These are phyloP conservation scores for Ceyx melanurus DNA, from an alignment of 2,113 vertebrate genomes.

Conservation along the genomic window DNA sequence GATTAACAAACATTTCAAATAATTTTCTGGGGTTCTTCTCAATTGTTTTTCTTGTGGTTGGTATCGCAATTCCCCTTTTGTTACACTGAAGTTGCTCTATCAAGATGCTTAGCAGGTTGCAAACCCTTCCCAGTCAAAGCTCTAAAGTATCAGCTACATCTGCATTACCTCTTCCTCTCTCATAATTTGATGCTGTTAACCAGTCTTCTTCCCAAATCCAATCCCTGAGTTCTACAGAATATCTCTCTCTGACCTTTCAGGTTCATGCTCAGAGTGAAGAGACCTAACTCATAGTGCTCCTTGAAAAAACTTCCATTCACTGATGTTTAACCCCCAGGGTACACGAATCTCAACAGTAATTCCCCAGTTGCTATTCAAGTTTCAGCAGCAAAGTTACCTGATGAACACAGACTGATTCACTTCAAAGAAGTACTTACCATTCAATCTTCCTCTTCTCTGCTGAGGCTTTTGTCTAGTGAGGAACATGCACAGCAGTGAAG, in stretches of 20 bases:
- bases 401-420: not conserved
- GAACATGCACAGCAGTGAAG: not conserved
- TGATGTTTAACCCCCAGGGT: not conserved
- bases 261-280: not conserved
- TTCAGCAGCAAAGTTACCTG: not conserved
- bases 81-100: not conserved
- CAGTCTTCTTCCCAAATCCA: not conserved
- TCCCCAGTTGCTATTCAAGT: not conserved
- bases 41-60: not conserved
- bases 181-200: not conserved
- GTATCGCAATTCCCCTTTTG: not conserved
- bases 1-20: not conserved
- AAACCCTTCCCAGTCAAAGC: not conserved
- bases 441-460: not conserved
- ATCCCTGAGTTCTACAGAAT: not conserved
- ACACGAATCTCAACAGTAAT: not conserved
- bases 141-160: not conserved
- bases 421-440: not conserved
- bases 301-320: not conserved
- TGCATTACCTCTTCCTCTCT: not conserved
- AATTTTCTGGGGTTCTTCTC: not conserved
- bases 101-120: not conserved
- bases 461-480: not conserved
- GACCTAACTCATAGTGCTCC: not conserved
- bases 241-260: not conserved